phyloP scores from a whole-genome alignment of 2,797 vertebrate species.

The Acanthornis magna region DNA sequence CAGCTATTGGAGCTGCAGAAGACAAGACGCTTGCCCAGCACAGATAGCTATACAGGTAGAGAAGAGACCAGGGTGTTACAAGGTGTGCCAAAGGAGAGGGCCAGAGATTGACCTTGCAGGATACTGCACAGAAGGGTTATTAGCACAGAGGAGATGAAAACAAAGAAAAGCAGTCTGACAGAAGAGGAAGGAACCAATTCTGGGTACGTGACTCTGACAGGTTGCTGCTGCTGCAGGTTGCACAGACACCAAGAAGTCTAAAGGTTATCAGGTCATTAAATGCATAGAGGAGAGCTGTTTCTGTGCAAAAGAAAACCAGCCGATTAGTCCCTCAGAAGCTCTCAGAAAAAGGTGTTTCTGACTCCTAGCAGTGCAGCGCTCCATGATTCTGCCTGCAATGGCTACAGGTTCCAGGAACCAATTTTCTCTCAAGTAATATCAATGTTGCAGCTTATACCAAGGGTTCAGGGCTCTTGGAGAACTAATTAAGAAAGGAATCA shows the following conservation, averaged over 20 bases:
- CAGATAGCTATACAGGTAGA: neutral
- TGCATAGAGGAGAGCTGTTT: constrained; percentile 1
- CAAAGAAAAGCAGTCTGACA: constrained; percentile 36
- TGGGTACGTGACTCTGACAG: neutral
- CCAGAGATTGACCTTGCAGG: constrained; percentile 25
- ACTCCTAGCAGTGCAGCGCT: neutral
- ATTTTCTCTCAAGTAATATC: neutral
- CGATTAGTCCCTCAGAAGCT: neutral
- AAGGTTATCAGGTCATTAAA: constrained; percentile 32
- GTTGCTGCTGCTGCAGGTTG: constrained; percentile 6
- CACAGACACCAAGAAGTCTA: neutral
- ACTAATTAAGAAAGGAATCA: neutral
- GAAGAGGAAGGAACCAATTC: constrained; percentile 37
- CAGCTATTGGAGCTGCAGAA: constrained; percentile 24
- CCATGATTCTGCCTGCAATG: neutral
- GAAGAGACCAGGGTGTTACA: neutral
- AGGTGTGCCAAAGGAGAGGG: neutral
- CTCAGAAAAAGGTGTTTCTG: constrained; percentile 4
- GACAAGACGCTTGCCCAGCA: constrained; percentile 21
- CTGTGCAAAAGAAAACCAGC: neutral
- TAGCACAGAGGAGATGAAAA: constrained; percentile 43
- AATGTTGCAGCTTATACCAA: neutral
- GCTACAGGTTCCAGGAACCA: neutral
- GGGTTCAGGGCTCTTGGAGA: neutral
- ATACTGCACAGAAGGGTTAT: constrained; percentile 22